Evolutionary conservation across 2,113 vertebrate species (phyloP).

Genomic region (Donacobius atricapilla): DNA sequence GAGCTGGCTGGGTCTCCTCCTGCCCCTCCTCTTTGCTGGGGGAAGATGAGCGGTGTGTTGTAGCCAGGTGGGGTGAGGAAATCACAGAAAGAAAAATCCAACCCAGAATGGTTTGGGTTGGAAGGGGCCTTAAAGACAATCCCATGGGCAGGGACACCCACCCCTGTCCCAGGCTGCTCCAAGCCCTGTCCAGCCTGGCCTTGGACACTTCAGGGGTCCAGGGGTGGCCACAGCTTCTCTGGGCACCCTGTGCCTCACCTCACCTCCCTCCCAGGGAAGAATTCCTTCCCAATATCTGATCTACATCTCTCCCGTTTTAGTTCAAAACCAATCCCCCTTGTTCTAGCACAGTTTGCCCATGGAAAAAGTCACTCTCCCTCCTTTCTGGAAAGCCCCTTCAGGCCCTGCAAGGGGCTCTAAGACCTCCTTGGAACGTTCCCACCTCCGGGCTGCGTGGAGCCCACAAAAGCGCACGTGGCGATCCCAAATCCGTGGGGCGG

Average conservation of each 20-base stretch:
- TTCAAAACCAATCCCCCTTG: neutral
- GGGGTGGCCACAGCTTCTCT: neutral
- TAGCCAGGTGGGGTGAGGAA: neutral
- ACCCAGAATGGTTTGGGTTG: neutral
- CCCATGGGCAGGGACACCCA: neutral
- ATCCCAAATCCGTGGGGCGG: fast-evolving
- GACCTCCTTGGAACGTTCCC: neutral
- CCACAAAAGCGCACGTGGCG: fast-evolving
- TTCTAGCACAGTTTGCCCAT: neutral
- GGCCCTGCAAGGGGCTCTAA: fast-evolving
- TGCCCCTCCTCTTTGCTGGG: neutral
- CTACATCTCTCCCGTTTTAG: fast-evolving
- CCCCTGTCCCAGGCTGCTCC: fast-evolving
- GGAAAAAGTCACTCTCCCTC: too few species aligned
- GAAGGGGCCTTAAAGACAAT: neutral
- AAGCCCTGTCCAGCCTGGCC: fast-evolving
- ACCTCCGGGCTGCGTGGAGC: neutral
- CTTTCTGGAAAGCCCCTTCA: neutral
- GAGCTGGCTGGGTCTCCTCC: neutral
- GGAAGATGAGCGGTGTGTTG: neutral
- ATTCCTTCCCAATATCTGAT: neutral
- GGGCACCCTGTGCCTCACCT: neutral
- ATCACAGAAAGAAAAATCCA: neutral
- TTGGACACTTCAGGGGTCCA: neutral
- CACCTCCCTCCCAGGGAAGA: fast-evolving